A percentile compares a stretch with the other conserved stretches of the same genome.
Evolutionary conservation across 2,113 vertebrate genomes (phyloP).

Genomic region (Junco hyemalis): DNA sequence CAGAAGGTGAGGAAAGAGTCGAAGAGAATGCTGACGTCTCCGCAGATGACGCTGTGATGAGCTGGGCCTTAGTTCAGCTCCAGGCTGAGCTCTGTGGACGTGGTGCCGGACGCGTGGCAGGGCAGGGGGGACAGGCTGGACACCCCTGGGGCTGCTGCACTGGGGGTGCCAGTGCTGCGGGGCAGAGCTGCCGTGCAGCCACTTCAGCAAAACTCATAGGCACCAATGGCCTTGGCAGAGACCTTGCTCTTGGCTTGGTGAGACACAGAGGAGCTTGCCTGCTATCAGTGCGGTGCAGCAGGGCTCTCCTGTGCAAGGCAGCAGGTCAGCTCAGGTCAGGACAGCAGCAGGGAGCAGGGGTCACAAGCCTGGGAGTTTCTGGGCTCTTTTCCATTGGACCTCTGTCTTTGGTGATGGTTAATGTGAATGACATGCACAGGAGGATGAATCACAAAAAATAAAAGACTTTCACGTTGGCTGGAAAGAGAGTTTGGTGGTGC

Average conservation of each 20-base stretch:
- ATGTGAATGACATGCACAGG: not conserved
- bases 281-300: not conserved
- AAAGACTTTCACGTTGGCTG: not conserved
- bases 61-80: not conserved
- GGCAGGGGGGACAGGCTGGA: not conserved
- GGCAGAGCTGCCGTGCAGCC: not conserved
- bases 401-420: not conserved
- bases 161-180: not conserved
- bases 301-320: not conserved
- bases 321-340: not conserved
- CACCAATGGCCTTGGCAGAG: not conserved
- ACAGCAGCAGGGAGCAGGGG: not conserved
- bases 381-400: not conserved
- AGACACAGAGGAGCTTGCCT: not conserved
- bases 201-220: not conserved
- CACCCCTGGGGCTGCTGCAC: not conserved
- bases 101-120: not conserved
- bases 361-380: not conserved
- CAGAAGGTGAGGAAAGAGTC: not conserved
- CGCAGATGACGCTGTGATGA: not conserved
- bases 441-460: not conserved
- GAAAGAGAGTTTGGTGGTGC: not conserved
- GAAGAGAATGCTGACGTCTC: not conserved
- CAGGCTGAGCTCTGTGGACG: not conserved
- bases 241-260: not conserved